Evolutionary conservation across 2,797 vertebrate species (phyloP).

Genomic region (Garrulus glandarius): DNA sequence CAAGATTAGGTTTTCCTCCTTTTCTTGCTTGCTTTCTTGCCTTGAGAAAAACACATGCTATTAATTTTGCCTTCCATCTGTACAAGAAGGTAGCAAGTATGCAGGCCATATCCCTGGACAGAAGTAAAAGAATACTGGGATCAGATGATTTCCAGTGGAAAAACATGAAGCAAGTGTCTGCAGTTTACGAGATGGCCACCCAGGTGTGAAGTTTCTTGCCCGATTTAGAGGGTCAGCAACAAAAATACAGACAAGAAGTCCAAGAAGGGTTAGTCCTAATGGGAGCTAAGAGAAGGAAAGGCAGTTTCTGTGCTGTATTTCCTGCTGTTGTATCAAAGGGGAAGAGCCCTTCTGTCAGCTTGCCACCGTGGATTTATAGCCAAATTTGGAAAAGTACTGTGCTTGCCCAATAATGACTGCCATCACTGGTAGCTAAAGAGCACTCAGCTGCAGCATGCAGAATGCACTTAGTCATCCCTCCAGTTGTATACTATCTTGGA

Average conservation of each 20-base stretch:
- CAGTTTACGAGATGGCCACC: not conserved
- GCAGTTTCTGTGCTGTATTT: not conserved
- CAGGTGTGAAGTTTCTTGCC: not conserved
- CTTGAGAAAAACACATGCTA: constrained; percentile 29
- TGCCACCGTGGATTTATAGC: not conserved
- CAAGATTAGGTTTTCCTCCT: constrained; percentile 18
- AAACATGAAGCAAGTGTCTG: not conserved
- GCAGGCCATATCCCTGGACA: not conserved
- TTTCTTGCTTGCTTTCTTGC: not conserved
- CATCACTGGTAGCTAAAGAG: not conserved
- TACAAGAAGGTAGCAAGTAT: not conserved
- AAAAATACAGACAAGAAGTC: not conserved
- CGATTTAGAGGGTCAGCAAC: not conserved
- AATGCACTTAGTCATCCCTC: not conserved
- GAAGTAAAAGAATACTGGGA: not conserved
- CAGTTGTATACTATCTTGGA: constrained; percentile 14
- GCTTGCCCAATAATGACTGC: not conserved
- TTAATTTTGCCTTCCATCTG: constrained; percentile 16
- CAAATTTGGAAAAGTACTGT: not conserved
- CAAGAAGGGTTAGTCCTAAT: not conserved
- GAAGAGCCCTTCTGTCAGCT: not conserved
- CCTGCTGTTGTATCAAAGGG: not conserved
- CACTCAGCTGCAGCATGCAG: not conserved
- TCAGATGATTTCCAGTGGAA: not conserved
- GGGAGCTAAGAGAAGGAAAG: not conserved